Conservation (phyloP, 2,888 invertebrate genomes). For the Leucophenga montana region DNA sequence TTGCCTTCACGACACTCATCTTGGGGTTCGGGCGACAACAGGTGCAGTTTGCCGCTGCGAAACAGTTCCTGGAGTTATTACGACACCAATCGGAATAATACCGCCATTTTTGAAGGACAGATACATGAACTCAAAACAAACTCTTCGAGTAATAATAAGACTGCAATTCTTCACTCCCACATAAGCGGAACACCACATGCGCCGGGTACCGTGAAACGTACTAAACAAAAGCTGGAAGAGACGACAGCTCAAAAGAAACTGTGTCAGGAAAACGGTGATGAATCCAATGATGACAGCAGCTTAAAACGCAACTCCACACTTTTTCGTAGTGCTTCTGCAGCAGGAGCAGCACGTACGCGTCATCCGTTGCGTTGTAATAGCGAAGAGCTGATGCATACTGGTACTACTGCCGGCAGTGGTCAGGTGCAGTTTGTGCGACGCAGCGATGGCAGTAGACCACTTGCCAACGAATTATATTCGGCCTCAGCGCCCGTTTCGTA, state of each 20-base stretch:
- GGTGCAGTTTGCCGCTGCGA: slow-evolving; percentile 78
- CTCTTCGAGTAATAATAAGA: slow-evolving; percentile 52
- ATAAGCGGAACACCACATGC: slow-evolving; percentile 43
- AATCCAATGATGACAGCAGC: slow-evolving; percentile 36
- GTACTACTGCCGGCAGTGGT: slow-evolving; percentile 13
- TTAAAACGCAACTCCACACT: slow-evolving; percentile 59
- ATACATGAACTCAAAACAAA: slow-evolving; percentile 67
- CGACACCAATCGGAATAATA: slow-evolving; percentile 74
- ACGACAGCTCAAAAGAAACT: slow-evolving; percentile 67
- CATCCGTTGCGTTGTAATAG: slow-evolving; percentile 71
- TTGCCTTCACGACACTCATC: slow-evolving; percentile 84
- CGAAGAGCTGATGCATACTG: slow-evolving; percentile 70
- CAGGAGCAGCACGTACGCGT: slow-evolving; percentile 63
- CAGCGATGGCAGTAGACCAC: slow-evolving; percentile 47
- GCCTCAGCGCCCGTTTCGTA: slow-evolving; percentile 74
- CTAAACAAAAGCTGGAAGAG: slow-evolving; percentile 81
- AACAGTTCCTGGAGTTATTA: slow-evolving; percentile 84
- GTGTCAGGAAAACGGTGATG: slow-evolving; percentile 63
- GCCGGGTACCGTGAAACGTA: slow-evolving; percentile 80
- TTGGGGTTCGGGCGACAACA: slow-evolving; percentile 84
- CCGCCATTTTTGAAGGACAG: slow-evolving; percentile 71
- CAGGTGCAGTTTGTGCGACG: slow-evolving; percentile 35
- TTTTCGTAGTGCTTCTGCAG: slow-evolving; percentile 69
- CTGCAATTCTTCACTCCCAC: slow-evolving; percentile 47
- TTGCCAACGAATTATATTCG: slow-evolving; percentile 72